Evolutionary conservation across 2,888 invertebrate species (phyloP), one percentile per base, ranked within the genome.

Genomic region (Hedychridium roseum): DNA sequence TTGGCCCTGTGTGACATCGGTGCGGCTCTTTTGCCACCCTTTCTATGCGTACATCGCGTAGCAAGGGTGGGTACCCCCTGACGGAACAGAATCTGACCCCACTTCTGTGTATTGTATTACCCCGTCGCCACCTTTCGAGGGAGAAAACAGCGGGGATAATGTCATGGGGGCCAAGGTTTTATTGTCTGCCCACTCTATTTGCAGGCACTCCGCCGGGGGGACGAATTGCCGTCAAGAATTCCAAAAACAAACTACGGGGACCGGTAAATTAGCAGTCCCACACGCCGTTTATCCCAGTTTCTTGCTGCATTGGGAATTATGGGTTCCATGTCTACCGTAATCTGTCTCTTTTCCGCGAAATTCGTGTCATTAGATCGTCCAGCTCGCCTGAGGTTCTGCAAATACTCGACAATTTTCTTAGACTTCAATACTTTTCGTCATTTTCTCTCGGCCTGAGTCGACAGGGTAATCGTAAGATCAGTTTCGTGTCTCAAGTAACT

Each of bases 51-150:
- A n/a, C 35, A 47, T 62, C 38, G 49, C 48, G 40, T 43, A 44
- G 42, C 52, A 57, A 60, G 65, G 59, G 68, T 57, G 57, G n/a
- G 56, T 60, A 66, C 66, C 66, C 62, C 68, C 54, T 60, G 54
- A 58, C 47, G 49, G 46, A 62, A 60, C 65, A 62, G 65, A 76
- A 74, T 76, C 74, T 76, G 71, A 76, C 74, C 76, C 74, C 62
- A 55, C 62, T 49, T 48, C 43, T 54, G 61, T 46, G 64, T 72
- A 74, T 76, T 73, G 68, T 67, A 58, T 76, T 74, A 72, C 76
- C 65, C 50, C 60, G 66, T 66, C 68, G 64, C 54, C 67, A 66
- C 74, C 71, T 71, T 64, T 64, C 39, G 59, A 60, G 62, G 62
- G 57, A 57, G 55, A 57, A 60, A 54, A 62, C 60, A 64, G 60